These are phyloP conservation scores for Papilio aristodemus DNA, from an alignment of 1,140 invertebrate genomes.

Conservation along the genomic window DNA sequence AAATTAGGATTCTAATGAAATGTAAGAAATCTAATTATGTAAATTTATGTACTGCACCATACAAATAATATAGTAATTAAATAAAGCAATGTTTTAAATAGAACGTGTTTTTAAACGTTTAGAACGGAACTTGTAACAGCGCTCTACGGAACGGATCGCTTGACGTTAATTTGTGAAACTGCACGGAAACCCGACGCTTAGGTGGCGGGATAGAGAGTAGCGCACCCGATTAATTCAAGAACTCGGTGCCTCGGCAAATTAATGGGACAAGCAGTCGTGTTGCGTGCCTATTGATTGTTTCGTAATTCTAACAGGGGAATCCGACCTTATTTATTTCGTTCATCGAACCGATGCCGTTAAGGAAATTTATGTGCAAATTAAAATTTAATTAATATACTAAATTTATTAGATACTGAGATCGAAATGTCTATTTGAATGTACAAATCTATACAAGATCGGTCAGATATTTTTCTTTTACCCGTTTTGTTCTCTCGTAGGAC, in stretches of 20 bases:
- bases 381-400: constrained; percentile 12
- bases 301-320: constrained; percentile 35
- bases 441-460: not conserved
- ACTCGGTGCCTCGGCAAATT: constrained; percentile 63
- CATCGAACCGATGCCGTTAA: constrained; percentile 12
- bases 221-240: constrained; percentile 70
- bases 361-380: constrained; percentile 22
- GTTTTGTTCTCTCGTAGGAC: no score
- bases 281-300: constrained; percentile 64
- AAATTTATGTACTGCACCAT: no score
- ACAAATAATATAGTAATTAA: constrained; percentile 18
- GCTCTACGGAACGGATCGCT: constrained; percentile 52
- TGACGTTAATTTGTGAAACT: constrained; percentile 72
- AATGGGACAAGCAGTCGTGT: constrained; percentile 54
- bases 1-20: no score
- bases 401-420: not conserved
- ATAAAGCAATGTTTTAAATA: constrained; percentile 22
- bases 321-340: constrained; percentile 27
- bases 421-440: not conserved
- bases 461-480: no score
- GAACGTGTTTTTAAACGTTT: constrained; percentile 22
- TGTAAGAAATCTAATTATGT: no score
- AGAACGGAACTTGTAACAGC: constrained; percentile 26
- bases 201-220: constrained; percentile 51
- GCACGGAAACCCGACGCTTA: constrained; percentile 65